Evolutionary conservation across 2,888 invertebrate genomes (phyloP).

Genomic region (Nephrotoma flavescens): DNA sequence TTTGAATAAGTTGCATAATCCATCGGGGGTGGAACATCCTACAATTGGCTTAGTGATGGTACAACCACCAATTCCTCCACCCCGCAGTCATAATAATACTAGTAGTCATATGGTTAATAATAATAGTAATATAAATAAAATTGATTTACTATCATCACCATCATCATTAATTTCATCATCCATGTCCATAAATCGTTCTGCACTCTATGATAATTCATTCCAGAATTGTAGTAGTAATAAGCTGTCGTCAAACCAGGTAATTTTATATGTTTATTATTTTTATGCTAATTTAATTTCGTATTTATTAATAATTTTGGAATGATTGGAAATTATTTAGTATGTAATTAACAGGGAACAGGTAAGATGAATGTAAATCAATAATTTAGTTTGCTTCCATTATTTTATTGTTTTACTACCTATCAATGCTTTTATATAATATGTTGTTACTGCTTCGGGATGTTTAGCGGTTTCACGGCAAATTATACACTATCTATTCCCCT

Average conservation of each 20-base stretch:
- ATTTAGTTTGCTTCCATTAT: neutral
- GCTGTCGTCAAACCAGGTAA: neutral
- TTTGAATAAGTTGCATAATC: neutral
- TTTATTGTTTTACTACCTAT: neutral
- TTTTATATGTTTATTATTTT: neutral
- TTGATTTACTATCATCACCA: neutral
- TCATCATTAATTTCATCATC: neutral
- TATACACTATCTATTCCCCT: neutral
- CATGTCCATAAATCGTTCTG: neutral
- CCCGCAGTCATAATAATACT: neutral
- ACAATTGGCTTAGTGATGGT: neutral
- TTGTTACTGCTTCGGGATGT: neutral
- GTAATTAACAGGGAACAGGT: neutral
- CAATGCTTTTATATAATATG: neutral
- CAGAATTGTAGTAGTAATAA: neutral
- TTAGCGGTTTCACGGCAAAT: neutral
- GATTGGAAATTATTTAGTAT: neutral
- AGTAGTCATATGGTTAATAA: neutral
- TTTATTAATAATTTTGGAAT: neutral
- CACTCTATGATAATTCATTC: constrained; percentile 1
- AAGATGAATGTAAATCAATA: neutral
- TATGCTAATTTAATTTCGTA: neutral
- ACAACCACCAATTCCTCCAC: neutral
- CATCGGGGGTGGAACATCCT: neutral
- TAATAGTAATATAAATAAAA: neutral